Percentiles rank a stretch among this genome's conserved stretches.
Conservation (phyloP, 2,113 vertebrate genomes). For the Rhinoderma darwinii region DNA sequence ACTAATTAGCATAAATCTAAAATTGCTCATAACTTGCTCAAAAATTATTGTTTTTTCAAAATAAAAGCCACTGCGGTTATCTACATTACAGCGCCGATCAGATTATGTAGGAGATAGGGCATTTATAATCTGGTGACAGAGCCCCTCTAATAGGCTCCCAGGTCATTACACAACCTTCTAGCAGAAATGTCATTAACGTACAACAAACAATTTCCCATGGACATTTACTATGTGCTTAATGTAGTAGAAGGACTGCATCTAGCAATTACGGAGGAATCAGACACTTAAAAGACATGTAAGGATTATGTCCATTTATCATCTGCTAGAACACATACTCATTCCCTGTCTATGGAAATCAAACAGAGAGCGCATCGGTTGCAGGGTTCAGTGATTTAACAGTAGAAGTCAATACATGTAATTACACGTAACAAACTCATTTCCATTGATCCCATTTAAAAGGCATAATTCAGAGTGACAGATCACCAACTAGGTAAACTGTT, state of each 20-base stretch:
- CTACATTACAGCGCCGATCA: too few species aligned
- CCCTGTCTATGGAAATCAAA: conserved; percentile 55
- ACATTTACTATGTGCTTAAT: conserved; percentile 21
- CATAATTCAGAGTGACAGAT: conserved; percentile 61
- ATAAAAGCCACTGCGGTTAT: too few species aligned
- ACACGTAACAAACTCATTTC: conserved; percentile 69
- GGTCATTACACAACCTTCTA: background rate
- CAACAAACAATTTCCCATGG: background rate
- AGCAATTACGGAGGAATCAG: conserved; percentile 34
- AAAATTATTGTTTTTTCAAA: too few species aligned
- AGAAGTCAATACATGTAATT: conserved; percentile 67
- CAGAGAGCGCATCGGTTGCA: conserved; percentile 62
- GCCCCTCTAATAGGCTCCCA: too few species aligned
- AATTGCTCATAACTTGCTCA: too few species aligned
- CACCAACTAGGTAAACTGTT: conserved; percentile 55
- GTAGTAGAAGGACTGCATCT: background rate
- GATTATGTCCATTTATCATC: conserved; percentile 55
- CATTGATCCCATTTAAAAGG: conserved; percentile 64
- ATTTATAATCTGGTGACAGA: too few species aligned
- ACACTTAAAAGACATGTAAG: conserved; percentile 30
- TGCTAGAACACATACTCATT: conserved; percentile 54
- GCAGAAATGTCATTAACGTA: background rate
- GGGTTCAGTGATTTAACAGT: conserved; percentile 67
- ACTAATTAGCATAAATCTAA: too few species aligned
- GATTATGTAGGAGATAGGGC: too few species aligned